Base-by-base conservation (phyloP, 2,113 vertebrate genomes). In the Fulica atra region DNA sequence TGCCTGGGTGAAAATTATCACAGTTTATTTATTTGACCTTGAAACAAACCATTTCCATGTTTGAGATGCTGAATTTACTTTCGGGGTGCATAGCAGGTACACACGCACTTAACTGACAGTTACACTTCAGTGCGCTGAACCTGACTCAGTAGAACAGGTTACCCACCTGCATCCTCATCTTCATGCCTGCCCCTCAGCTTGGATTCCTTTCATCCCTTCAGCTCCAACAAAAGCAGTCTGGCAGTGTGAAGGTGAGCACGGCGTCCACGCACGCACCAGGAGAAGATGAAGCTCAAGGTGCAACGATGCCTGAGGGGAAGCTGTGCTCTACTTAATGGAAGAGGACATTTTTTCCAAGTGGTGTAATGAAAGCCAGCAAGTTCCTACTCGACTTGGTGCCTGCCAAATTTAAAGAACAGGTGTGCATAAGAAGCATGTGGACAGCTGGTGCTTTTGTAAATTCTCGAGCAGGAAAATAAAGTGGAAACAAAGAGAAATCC, bases 351-450 rank as follows among this genome's bases (percentile, higher is more conserved):
- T 71, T 96, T 73, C 87, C 85, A 96, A 46, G 35, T 40, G 40
- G 31, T 73, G 42, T 70, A 95, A 96, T 56, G 79, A 73, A 86
- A 88, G 35, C 71, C 44, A 91, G 70, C 93, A 93, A 95, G 87
- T 77, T 95, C 51, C 68, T 86, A 51, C 84, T 86, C 0, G 35
- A 93, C 70, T 61, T 13, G 14, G 36, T 54, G 50, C 51, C 78
- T 94, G 71, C 74, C 31, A 80, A 66, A 86, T 89, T 82, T 51
- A 89, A 87, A 68, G n/a, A 93, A 54, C 44, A 85, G 70, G 74
- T 83, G 81, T 70, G 54, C 85, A 21, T 53, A 79, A 85, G 95
- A 86, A 14, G 6, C 15, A 57, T 53, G 24, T 5, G 6, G 40
- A 51, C 54, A 82, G 44, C 54, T 57, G 40, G 28, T 68, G 51